phyloP scores from a whole-genome alignment of 1,140 invertebrate species.

The Pseudomyrmex pallidus region DNA sequence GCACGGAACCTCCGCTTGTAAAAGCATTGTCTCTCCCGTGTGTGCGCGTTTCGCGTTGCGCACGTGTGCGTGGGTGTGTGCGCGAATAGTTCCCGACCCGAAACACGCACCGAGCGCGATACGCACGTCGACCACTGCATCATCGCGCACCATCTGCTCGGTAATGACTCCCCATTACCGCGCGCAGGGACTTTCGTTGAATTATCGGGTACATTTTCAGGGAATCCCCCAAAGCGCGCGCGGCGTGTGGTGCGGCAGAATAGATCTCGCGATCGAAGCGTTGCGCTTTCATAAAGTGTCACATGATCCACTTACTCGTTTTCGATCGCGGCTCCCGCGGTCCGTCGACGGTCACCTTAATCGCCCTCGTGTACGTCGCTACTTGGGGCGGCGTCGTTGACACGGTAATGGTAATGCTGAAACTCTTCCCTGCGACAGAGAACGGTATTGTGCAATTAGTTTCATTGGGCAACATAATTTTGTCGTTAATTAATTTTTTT shows the following conservation, averaged over 20 bases:
- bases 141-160: conserved; percentile 84
- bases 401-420: conserved; percentile 97
- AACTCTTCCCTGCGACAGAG: conserved; percentile 95
- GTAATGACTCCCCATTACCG: conserved; percentile 85
- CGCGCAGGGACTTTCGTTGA: conserved; percentile 82
- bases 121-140: conserved; percentile 82
- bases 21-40: conserved; percentile 69
- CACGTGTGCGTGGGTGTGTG: conserved; percentile 22
- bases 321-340: conserved; percentile 98
- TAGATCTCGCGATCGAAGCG: conserved; percentile 61
- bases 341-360: conserved; percentile 99
- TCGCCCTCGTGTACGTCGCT: conserved; percentile 97
- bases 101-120: conserved; percentile 79
- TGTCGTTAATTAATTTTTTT: background rate
- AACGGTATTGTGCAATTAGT: background rate
- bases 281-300: conserved; percentile 57
- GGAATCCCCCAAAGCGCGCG: conserved; percentile 55
- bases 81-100: conserved; percentile 73
- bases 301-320: conserved; percentile 92
- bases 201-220: conserved; percentile 83
- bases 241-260: conserved; percentile 25
- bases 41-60: background rate
- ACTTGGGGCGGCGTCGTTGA: conserved; percentile 96
- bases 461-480: background rate
- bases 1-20: conserved; percentile 48